Conservation (phyloP, 2,113 vertebrate species). For the Eulemur rufifrons region DNA sequence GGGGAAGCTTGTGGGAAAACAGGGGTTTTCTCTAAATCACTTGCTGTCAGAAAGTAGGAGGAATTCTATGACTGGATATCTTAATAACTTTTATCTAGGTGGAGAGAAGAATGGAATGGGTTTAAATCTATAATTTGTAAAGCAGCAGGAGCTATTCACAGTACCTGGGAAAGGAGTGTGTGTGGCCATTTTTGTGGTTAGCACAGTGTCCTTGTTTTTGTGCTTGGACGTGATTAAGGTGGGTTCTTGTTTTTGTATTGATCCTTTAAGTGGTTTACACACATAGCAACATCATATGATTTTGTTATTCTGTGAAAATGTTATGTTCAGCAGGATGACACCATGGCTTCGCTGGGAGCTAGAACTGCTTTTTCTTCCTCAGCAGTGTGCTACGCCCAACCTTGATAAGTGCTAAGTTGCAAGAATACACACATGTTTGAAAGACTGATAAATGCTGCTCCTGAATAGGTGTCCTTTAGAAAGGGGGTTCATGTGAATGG, state of each 20-base stretch:
- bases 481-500: background rate
- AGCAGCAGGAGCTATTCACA: background rate
- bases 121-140: background rate
- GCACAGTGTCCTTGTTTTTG: background rate
- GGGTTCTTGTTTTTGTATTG: background rate
- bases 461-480: background rate
- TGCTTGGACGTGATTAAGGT: background rate
- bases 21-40: background rate
- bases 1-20: background rate
- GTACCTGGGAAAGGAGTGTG: background rate
- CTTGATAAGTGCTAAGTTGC: background rate
- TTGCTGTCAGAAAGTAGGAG: background rate
- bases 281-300: background rate
- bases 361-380: background rate
- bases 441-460: background rate
- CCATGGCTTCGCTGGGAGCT: background rate
- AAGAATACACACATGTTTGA: background rate
- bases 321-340: background rate
- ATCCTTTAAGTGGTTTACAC: background rate
- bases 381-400: background rate
- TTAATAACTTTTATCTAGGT: slow-evolving; percentile 25
- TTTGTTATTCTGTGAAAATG: background rate
- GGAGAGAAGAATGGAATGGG: background rate
- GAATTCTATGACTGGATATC: background rate
- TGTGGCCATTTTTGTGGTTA: background rate